Evolutionary conservation across 2,888 invertebrate species (phyloP).

Genomic region (Meganola albula): DNA sequence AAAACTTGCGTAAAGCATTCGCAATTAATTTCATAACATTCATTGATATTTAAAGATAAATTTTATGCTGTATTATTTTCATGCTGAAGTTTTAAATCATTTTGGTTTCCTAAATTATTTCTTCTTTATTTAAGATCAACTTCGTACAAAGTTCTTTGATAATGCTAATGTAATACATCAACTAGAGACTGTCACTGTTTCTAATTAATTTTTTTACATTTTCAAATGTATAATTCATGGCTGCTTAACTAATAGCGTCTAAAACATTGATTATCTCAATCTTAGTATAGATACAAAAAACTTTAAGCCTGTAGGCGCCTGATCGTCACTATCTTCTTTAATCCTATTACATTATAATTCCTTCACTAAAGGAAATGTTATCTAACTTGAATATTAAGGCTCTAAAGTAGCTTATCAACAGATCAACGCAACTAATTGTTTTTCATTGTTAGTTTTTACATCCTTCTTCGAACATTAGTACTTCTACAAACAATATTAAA

Average conservation of each 20-base stretch:
- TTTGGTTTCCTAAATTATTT: too few relatives aligned
- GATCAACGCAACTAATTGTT: slow-evolving; percentile 20
- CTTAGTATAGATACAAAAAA: slow-evolving; percentile 33
- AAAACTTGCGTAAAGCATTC: too few relatives aligned
- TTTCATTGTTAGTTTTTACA: slow-evolving; percentile 16
- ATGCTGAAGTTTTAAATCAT: too few relatives aligned
- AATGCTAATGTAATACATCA: too few relatives aligned
- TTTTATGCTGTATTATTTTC: too few relatives aligned
- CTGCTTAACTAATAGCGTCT: slow-evolving; percentile 13
- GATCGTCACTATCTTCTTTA: slow-evolving; percentile 22
- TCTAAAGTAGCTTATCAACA: slow-evolving; percentile 21
- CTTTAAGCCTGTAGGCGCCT: slow-evolving; percentile 39
- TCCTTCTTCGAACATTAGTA: slow-evolving; percentile 14
- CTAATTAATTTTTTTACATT: too few relatives aligned
- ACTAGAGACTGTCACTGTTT: too few relatives aligned
- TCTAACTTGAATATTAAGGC: slow-evolving; percentile 22
- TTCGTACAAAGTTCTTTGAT: too few relatives aligned
- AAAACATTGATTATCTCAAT: slow-evolving; percentile 30
- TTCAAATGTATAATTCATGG: too few relatives aligned
- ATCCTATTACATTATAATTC: slow-evolving; percentile 37
- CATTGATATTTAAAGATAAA: too few relatives aligned
- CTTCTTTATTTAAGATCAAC: too few relatives aligned
- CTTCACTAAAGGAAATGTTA: slow-evolving; percentile 22
- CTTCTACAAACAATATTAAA: slow-evolving; percentile 15
- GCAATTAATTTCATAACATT: too few relatives aligned